Conservation (phyloP, 2,888 invertebrate genomes). For the Leptarthrus brevirostris region DNA sequence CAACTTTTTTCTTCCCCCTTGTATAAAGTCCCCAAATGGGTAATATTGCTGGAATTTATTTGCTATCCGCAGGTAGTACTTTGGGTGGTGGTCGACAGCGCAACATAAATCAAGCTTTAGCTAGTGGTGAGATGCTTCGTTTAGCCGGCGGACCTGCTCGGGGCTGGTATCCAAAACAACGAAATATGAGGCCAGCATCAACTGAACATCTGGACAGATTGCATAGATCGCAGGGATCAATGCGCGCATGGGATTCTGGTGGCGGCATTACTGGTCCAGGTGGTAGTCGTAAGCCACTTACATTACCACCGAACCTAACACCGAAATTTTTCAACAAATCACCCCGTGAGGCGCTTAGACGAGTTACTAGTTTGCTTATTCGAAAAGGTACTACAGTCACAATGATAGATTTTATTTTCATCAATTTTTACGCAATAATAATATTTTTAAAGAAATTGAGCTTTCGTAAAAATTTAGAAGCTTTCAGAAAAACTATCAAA, state of each 20-base stretch:
- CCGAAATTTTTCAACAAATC: slow-evolving; percentile 92
- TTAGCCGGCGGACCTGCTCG: slow-evolving; percentile 84
- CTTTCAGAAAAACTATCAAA: too few relatives aligned
- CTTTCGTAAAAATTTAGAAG: too few relatives aligned
- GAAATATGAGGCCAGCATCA: slow-evolving; percentile 80
- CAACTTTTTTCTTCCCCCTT: neutral
- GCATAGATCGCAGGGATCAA: slow-evolving; percentile 66
- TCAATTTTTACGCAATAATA: slow-evolving; percentile 1
- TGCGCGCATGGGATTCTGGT: slow-evolving; percentile 69
- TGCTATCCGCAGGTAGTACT: slow-evolving; percentile 67
- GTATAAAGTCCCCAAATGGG: neutral
- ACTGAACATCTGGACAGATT: slow-evolving; percentile 87
- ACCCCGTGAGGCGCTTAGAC: slow-evolving; percentile 84
- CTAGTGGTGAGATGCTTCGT: slow-evolving; percentile 83
- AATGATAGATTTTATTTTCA: slow-evolving; percentile 19
- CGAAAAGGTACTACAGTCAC: slow-evolving; percentile 74
- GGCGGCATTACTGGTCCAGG: slow-evolving; percentile 69
- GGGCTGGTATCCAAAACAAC: slow-evolving; percentile 85
- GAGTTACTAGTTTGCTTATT: slow-evolving; percentile 90
- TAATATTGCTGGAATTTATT: slow-evolving; percentile 35
- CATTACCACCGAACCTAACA: slow-evolving; percentile 88
- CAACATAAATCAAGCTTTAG: slow-evolving; percentile 70
- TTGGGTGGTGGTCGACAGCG: slow-evolving; percentile 69
- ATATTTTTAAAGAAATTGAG: too few relatives aligned
- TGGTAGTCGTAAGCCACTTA: slow-evolving; percentile 79